Evolutionary conservation across 2,113 vertebrate species (phyloP).

Genomic region (Pseudolaguvia tuberculata): DNA sequence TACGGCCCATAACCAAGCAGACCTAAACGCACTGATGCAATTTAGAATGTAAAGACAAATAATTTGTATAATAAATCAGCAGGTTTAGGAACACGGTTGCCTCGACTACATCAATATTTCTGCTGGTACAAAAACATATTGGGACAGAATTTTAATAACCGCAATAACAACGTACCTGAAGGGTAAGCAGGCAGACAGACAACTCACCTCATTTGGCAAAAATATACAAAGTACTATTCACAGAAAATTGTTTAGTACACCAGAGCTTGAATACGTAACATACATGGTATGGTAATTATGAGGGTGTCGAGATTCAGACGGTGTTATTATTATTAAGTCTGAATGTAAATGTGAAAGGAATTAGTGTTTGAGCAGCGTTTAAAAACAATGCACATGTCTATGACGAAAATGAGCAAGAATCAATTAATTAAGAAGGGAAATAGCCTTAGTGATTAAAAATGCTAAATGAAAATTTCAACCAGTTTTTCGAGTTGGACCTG

Average conservation of each 20-base stretch:
- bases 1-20: neutral
- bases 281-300: no score
- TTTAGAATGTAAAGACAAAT: neutral
- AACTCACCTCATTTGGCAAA: neutral
- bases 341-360: no score
- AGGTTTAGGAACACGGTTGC: neutral
- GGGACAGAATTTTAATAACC: neutral
- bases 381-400: no score
- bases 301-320: no score
- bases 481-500: no score
- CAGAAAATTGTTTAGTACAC: neutral
- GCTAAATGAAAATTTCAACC: neutral
- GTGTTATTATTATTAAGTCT: no score
- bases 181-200: neutral
- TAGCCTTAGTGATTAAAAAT: no score
- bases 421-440: no score
- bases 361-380: no score
- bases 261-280: no score
- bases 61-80: neutral
- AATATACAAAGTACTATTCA: neutral
- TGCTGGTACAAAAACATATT: neutral
- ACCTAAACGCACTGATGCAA: slow-evolving; percentile 1
- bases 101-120: slow-evolving; percentile 13
- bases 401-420: no score
- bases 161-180: neutral